A percentile compares a stretch with the other conserved stretches of the same genome.
Conservation (phyloP, 2,797 vertebrate genomes). For the Sebastes alutus region DNA sequence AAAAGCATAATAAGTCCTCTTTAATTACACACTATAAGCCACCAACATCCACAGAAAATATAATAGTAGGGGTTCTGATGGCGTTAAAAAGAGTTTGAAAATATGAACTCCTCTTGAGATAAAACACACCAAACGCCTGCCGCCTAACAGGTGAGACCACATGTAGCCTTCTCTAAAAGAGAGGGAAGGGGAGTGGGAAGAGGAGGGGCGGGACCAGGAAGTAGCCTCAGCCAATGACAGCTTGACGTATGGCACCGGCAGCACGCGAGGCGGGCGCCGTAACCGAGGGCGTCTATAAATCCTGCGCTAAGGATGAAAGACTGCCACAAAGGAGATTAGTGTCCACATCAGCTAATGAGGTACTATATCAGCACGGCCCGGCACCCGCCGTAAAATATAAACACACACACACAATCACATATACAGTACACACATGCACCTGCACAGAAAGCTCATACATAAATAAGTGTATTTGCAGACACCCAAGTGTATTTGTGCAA, state of each 20-base stretch:
- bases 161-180: neutral
- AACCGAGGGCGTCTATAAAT: constrained; percentile 87
- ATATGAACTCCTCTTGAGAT: neutral
- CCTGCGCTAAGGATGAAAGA: constrained; percentile 87
- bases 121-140: constrained; percentile 1
- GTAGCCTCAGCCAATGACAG: constrained; percentile 64
- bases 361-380: constrained; percentile 68
- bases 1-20: too few relatives aligned
- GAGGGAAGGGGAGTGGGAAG: constrained; percentile 3
- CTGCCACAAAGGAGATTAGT: constrained; percentile 86
- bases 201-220: constrained; percentile 46
- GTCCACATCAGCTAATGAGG: constrained; percentile 85
- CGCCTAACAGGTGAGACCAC: constrained; percentile 51
- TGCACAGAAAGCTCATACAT: constrained; percentile 25
- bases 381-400: constrained; percentile 52
- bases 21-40: neutral
- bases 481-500: constrained; percentile 17
- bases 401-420: constrained; percentile 34
- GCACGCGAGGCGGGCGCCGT: constrained; percentile 73
- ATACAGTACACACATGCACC: constrained; percentile 28
- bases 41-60: neutral
- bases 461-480: constrained; percentile 37
- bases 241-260: constrained; percentile 80
- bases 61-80: neutral
- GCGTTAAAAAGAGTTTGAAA: neutral